Base-by-base conservation (phyloP, 2,113 vertebrate species). In the Origma solitaria region DNA sequence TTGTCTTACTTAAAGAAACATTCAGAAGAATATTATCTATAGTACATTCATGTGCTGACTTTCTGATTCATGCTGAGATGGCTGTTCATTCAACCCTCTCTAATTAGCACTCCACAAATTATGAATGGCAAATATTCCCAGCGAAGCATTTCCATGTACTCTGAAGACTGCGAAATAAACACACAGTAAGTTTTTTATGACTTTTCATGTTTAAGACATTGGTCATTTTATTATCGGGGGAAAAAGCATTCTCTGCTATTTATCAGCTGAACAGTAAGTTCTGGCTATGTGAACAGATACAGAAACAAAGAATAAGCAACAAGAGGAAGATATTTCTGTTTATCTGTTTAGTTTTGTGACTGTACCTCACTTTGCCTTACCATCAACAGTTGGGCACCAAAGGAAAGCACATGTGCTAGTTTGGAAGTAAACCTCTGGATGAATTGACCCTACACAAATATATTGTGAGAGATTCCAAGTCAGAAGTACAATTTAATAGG, bases 1-100 rank as follows among this genome's bases (percentile, higher is more conserved):
- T 77, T 71, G 62, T 25, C 21, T 33, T 57, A 38, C 53, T 24
- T 27, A 50, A 65, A 85, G 82, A 90, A 50, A 45, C 44, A 90
- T 75, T 91, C 85, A 84, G 72, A 90, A 64, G 40, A 66, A 72
- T 90, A 88, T 80, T 77, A 75, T 65, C 88, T 87, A 73, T 70
- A 84, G 82, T 70, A 82, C 27, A 22, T 62, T 91, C 65, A 81
- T 4, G 7, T 65, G 84, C 86, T 83, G 60, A 45, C 66, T 89
- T 94, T 82, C 69, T 70, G 76, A 95, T 83, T 95, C 96, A 79
- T 50, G 86, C 90, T 70, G 89, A 87, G 87, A 82, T 69, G 84
- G 82, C 76, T 96, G 84, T 65, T 93, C 88, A 86, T 84, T 94
- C 86, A 94, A 79, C 75, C 82, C 75, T 78, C 51, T 13, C 62